Evolutionary conservation across 2,888 invertebrate species (phyloP).

Genomic region (Hirtodrosophila alboralis): DNA sequence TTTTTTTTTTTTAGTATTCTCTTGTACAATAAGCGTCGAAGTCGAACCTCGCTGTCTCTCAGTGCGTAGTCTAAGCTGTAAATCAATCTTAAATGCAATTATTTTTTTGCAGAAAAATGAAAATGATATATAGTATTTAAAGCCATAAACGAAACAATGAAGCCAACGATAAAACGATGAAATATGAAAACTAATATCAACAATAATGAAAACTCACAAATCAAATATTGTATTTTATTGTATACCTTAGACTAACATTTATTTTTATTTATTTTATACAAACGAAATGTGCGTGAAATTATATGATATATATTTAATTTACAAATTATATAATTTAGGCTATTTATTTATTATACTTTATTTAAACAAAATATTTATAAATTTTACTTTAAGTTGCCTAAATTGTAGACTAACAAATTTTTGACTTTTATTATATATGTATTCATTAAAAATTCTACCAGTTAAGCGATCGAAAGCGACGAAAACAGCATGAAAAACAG

Average conservation of each 20-base stretch:
- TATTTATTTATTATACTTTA: slow-evolving; percentile 71
- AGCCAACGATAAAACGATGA: slow-evolving; percentile 51
- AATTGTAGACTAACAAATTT: slow-evolving; percentile 65
- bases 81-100: slow-evolving; percentile 37
- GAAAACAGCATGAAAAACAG: slow-evolving; percentile 59
- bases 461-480: slow-evolving; percentile 30
- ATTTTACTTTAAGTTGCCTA: slow-evolving; percentile 39
- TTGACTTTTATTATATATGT: slow-evolving; percentile 33
- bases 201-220: slow-evolving; percentile 50
- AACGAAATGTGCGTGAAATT: slow-evolving; percentile 55
- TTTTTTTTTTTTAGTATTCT: no score
- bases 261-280: slow-evolving; percentile 47
- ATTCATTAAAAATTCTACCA: slow-evolving; percentile 30
- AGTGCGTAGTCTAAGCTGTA: slow-evolving; percentile 72
- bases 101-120: slow-evolving; percentile 6
- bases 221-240: slow-evolving; percentile 61
- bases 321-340: slow-evolving; percentile 35
- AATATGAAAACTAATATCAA: slow-evolving; percentile 6
- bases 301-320: slow-evolving; percentile 37
- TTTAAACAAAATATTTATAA: slow-evolving; percentile 53
- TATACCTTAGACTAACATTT: slow-evolving; percentile 47
- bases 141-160: slow-evolving; percentile 46
- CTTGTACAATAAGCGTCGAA: slow-evolving; percentile 49
- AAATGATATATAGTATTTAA: slow-evolving; percentile 22
- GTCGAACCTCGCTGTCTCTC: slow-evolving; percentile 83